Conservation (phyloP, 2,888 invertebrate genomes). For the Melitaea athalia region DNA sequence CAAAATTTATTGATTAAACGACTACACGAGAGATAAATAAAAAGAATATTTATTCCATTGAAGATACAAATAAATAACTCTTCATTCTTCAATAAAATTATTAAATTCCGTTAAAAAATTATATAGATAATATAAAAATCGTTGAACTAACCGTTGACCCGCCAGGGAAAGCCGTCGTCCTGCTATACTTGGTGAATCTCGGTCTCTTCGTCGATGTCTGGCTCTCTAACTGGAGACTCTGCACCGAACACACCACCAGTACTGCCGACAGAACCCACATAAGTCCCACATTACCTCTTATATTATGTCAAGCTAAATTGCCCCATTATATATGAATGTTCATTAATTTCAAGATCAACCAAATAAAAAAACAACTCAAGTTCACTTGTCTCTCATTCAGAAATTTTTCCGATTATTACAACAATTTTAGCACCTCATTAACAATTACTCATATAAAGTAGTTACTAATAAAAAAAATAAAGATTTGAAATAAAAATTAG, state of each 20-base stretch:
- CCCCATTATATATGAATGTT: background rate
- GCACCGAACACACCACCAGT: conserved; percentile 70
- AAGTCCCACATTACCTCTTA: conserved; percentile 41
- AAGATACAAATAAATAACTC: too few relatives aligned
- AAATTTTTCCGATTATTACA: background rate
- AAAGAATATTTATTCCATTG: too few relatives aligned
- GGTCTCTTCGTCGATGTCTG: conserved; percentile 84
- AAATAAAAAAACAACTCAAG: background rate
- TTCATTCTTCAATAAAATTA: background rate
- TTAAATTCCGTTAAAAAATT: background rate
- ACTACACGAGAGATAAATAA: too few relatives aligned
- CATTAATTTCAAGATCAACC: background rate
- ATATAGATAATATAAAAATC: background rate
- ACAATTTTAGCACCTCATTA: background rate
- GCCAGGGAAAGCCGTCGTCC: conserved; percentile 74
- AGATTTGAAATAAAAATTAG: background rate
- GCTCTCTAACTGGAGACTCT: conserved; percentile 80
- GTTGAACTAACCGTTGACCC: conserved; percentile 65
- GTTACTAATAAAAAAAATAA: background rate
- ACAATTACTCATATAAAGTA: background rate
- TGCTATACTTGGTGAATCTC: conserved; percentile 85
- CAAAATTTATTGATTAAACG: too few relatives aligned
- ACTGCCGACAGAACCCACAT: conserved; percentile 68
- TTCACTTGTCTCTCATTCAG: background rate
- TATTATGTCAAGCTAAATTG: too few relatives aligned